phyloP scores from a whole-genome alignment of 2,888 invertebrate genomes.

The Lasioglossum oenotherae region DNA sequence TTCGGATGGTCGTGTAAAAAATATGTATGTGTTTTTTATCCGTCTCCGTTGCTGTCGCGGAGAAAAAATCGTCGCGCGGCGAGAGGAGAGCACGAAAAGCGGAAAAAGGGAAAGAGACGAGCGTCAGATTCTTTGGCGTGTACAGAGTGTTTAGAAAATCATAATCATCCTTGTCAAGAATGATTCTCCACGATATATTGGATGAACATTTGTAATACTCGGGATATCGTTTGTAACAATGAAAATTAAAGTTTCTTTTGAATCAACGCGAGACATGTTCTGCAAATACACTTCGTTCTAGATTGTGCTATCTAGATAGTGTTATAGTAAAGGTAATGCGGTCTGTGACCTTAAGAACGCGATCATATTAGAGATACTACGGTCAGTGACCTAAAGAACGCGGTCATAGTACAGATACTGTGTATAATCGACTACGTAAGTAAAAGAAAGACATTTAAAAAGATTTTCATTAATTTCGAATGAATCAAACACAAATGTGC shows the following conservation, averaged over 20 bases:
- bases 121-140: constrained; percentile 42
- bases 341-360: background rate
- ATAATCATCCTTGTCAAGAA: background rate
- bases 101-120: constrained; percentile 31
- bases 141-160: background rate
- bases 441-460: too few species aligned
- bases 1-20: constrained; percentile 70
- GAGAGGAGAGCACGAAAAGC: constrained; percentile 37
- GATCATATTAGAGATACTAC: background rate
- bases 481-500: background rate
- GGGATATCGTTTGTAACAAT: background rate
- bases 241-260: background rate
- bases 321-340: background rate
- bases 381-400: background rate
- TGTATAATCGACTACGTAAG: too few species aligned
- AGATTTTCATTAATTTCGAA: background rate
- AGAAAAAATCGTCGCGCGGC: constrained; percentile 30
- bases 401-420: background rate
- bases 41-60: constrained; percentile 30
- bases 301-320: too few species aligned
- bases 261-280: background rate
- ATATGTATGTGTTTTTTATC: constrained; percentile 61
- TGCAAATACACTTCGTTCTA: background rate
- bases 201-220: background rate
- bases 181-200: background rate